These are phyloP conservation scores for Silurus lanzhouensis DNA, from an alignment of 2,797 vertebrate species.

Conservation along the genomic window DNA sequence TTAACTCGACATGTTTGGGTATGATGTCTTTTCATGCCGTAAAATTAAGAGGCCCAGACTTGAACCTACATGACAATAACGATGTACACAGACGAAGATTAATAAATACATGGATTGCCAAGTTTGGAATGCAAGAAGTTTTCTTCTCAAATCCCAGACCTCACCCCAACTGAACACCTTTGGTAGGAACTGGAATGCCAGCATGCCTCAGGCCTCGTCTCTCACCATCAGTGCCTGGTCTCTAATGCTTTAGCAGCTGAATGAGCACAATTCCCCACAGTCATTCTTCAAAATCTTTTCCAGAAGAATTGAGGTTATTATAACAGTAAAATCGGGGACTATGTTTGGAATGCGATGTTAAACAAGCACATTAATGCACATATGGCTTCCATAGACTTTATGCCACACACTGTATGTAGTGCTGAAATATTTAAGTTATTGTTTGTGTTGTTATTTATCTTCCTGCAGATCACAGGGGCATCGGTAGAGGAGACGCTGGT, in stretches of 20 bases:
- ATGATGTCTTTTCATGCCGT: background rate
- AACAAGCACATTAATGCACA: background rate
- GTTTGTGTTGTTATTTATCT: background rate
- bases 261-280: too few relatives aligned
- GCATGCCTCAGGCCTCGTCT: background rate
- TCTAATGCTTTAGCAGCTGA: background rate
- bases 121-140: background rate
- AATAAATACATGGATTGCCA: background rate
- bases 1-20: background rate
- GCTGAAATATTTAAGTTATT: background rate
- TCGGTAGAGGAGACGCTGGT: conserved; percentile 85
- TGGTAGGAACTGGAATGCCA: background rate
- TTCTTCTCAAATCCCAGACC: background rate
- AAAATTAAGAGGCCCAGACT: background rate
- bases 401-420: background rate
- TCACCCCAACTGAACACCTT: background rate
- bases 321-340: too few relatives aligned
- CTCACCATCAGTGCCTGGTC: background rate
- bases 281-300: background rate
- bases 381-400: background rate
- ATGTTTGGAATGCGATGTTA: background rate
- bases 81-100: background rate
- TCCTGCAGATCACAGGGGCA: conserved; percentile 81
- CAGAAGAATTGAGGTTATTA: background rate
- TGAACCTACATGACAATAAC: background rate